Conservation (phyloP, 2,888 invertebrate genomes). For the Cataglyphis livida region DNA sequence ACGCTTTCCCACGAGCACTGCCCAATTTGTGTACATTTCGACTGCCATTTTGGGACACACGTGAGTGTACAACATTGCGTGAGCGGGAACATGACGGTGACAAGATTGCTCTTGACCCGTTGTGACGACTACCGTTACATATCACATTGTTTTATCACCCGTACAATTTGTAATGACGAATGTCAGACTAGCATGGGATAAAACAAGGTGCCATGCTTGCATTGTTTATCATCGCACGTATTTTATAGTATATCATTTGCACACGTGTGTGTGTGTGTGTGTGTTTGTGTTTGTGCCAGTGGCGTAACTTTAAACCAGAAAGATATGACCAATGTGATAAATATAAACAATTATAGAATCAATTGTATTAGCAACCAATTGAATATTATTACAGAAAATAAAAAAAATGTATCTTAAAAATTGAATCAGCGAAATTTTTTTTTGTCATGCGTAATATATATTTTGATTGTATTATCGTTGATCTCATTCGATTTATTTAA, state of each 20-base stretch:
- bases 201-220: conserved; percentile 57
- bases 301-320: conserved; percentile 33
- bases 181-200: conserved; percentile 58
- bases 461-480: background rate
- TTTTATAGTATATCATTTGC: conserved; percentile 22
- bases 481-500: conserved; percentile 1
- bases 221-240: conserved; percentile 39
- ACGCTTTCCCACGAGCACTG: conserved; percentile 45
- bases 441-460: too few relatives aligned
- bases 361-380: background rate
- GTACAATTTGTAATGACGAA: conserved; percentile 50
- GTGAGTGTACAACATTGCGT: conserved; percentile 27
- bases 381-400: background rate
- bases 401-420: background rate
- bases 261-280: conserved; percentile 16
- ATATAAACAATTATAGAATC: background rate
- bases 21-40: conserved; percentile 43
- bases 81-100: conserved; percentile 31
- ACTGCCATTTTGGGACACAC: conserved; percentile 23
- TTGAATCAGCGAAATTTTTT: background rate
- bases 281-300: conserved; percentile 15
- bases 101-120: conserved; percentile 44
- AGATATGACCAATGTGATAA: background rate
- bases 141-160: conserved; percentile 56
- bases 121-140: conserved; percentile 26